Evolutionary conservation across 2,888 invertebrate genomes (phyloP).

Genomic region (Stomorhina lunata): DNA sequence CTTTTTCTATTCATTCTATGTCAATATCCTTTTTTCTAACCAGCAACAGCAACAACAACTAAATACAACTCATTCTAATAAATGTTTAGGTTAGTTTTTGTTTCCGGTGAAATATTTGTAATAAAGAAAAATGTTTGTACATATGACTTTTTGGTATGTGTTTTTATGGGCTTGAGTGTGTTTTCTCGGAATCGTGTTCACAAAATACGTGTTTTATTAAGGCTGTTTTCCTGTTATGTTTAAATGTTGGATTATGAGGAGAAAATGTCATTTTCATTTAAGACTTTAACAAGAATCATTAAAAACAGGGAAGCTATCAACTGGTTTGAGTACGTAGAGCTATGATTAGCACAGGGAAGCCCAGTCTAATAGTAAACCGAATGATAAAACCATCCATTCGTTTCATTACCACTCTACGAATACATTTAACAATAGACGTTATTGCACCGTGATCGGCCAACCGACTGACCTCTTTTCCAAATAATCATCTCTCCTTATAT

Average conservation of each 20-base stretch:
- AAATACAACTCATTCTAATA: background rate
- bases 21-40: constrained; percentile 47
- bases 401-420: too few species aligned
- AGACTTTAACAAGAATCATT: background rate
- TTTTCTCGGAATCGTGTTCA: background rate
- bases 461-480: too few species aligned
- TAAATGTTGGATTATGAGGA: background rate
- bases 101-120: constrained; percentile 2
- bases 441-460: too few species aligned
- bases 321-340: too few species aligned
- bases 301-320: too few species aligned
- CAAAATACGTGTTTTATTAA: constrained; percentile 29
- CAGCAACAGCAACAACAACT: background rate
- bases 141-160: background rate
- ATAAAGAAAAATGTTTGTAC: constrained; percentile 18
- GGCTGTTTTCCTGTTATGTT: constrained; percentile 21
- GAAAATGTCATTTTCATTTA: constrained; percentile 6
- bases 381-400: too few species aligned
- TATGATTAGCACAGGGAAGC: too few species aligned
- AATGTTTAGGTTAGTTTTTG: constrained; percentile 15
- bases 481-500: too few species aligned
- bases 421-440: too few species aligned
- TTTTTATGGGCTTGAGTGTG: background rate
- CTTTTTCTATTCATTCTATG: constrained; percentile 8
- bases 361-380: too few species aligned